Evolutionary conservation across 2,113 vertebrate genomes (phyloP).

Genomic region (Pollimyrus isidori): DNA sequence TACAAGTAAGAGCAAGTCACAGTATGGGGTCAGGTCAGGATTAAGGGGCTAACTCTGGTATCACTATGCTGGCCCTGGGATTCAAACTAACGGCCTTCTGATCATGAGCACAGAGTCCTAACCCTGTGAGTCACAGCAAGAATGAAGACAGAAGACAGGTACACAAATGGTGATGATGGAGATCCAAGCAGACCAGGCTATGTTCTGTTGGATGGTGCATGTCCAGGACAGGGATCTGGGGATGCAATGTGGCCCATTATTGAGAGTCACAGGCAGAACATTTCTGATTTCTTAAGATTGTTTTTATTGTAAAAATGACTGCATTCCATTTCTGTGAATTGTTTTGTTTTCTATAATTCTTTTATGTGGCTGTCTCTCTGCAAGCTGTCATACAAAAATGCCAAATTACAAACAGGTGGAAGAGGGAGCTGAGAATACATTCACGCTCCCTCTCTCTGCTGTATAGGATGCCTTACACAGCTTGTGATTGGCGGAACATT

Average conservation of each 20-base stretch:
- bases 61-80: not conserved
- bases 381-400: not conserved
- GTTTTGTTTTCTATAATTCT: not conserved
- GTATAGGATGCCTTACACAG: not conserved
- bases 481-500: not conserved
- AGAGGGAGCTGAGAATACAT: not conserved
- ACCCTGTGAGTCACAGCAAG: not conserved
- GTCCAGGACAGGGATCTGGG: not conserved
- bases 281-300: not conserved
- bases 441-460: not conserved
- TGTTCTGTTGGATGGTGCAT: not conserved
- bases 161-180: not conserved
- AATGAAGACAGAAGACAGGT: not conserved
- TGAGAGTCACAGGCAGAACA: not conserved
- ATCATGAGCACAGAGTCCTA: not conserved
- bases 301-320: not conserved
- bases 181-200: not conserved
- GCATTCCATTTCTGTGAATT: not conserved
- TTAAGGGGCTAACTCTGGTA: not conserved
- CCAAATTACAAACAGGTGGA: not conserved
- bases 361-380: not conserved
- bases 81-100: not conserved
- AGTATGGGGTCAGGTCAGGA: not conserved
- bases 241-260: not conserved
- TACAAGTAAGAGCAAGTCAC: not conserved